Conservation (phyloP, 1,140 invertebrate species). For the Leptonema lineaticorne region DNA sequence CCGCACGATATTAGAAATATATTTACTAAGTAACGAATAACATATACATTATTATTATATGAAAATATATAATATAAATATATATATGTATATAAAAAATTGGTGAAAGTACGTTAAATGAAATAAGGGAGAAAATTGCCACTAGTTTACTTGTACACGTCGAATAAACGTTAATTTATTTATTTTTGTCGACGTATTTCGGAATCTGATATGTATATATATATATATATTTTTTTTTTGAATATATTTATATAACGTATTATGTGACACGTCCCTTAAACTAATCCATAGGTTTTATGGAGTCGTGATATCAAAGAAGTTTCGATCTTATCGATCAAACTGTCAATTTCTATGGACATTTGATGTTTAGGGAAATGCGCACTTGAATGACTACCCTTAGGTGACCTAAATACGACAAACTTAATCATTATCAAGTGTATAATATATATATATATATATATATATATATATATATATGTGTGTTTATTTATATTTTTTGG, state of each 20-base stretch:
- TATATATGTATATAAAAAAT: neutral
- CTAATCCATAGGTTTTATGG: too few relatives aligned
- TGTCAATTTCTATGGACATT: neutral
- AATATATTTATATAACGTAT: too few relatives aligned
- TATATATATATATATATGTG: neutral
- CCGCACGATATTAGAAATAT: too few relatives aligned
- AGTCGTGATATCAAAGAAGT: neutral
- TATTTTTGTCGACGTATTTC: too few relatives aligned
- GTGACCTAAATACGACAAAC: neutral
- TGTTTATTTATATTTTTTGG: neutral
- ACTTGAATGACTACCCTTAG: neutral
- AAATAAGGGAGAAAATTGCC: too few relatives aligned
- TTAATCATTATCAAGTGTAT: neutral
- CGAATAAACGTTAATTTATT: too few relatives aligned
- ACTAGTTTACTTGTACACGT: too few relatives aligned
- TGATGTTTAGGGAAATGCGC: conserved; percentile 8
- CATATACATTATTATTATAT: neutral
- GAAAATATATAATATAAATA: neutral
- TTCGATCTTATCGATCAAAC: conserved; percentile 5
- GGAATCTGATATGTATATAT: too few relatives aligned
- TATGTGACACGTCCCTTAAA: too few relatives aligned
- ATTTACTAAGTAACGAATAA: neutral
- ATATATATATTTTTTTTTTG: too few relatives aligned
- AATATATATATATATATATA: neutral
- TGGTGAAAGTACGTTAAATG: too few relatives aligned